A percentile compares a stretch with the other conserved stretches of the same genome.
Conservation (phyloP, 2,113 vertebrate genomes). For the Chloropsis cyanopogon region DNA sequence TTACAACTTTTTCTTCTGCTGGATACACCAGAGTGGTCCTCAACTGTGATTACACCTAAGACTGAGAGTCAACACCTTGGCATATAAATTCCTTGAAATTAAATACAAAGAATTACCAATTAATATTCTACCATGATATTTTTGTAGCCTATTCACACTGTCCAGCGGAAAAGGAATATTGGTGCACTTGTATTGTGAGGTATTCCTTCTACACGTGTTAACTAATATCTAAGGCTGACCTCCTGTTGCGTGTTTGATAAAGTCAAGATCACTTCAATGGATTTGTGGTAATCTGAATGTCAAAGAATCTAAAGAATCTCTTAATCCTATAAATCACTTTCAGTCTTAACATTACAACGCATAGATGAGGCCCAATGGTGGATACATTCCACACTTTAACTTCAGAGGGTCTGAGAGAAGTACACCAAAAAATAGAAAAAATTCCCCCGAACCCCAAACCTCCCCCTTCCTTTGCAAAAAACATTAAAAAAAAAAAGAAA, state of each 20-base stretch:
- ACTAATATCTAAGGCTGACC: background rate
- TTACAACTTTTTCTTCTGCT: background rate
- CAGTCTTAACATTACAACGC: background rate
- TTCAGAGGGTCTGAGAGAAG: background rate
- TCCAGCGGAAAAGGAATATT: background rate
- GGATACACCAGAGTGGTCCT: background rate
- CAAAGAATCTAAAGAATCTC: background rate
- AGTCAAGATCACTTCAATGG: background rate
- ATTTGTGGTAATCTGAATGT: background rate
- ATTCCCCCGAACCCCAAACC: background rate
- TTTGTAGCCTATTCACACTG: background rate
- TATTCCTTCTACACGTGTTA: background rate
- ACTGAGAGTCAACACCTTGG: background rate
- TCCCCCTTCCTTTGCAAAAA: background rate
- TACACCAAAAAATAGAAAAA: accelerated
- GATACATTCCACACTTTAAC: background rate
- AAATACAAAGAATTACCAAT: background rate
- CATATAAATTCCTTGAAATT: background rate
- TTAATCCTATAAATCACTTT: background rate
- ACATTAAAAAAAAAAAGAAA: no score
- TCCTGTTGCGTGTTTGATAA: background rate
- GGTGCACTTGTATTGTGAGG: background rate
- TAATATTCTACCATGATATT: background rate
- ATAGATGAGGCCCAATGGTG: background rate
- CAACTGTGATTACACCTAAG: background rate